These are phyloP conservation scores for Zaprionus inermis DNA, from an alignment of 1,140 invertebrate genomes.

Conservation along the genomic window DNA sequence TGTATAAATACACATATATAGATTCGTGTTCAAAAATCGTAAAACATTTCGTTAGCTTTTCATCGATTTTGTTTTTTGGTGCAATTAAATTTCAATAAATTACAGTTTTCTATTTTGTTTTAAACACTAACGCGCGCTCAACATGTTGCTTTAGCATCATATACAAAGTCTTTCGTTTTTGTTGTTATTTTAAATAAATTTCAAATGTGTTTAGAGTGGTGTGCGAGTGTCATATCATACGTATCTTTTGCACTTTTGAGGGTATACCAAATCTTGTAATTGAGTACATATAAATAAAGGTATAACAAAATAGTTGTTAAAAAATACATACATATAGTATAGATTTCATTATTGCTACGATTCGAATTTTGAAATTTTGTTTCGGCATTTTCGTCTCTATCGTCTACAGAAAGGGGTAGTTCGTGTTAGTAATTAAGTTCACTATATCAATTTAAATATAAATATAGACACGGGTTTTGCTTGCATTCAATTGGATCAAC, in stretches of 20 bases:
- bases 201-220: constrained; percentile 50
- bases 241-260: constrained; percentile 23
- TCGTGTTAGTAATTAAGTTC: constrained; percentile 56
- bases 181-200: constrained; percentile 62
- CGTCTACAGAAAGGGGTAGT: constrained; percentile 34
- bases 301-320: constrained; percentile 69
- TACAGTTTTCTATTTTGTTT: constrained; percentile 59
- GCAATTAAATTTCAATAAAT: constrained; percentile 79
- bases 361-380: constrained; percentile 39
- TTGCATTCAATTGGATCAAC: constrained; percentile 46
- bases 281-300: constrained; percentile 54
- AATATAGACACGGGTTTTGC: constrained; percentile 40
- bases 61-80: constrained; percentile 56
- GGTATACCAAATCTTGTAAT: constrained; percentile 2
- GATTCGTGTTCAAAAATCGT: constrained; percentile 63
- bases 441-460: constrained; percentile 50
- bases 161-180: constrained; percentile 77
- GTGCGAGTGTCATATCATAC: constrained; percentile 10
- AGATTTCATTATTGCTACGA: constrained; percentile 59
- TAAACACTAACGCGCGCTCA: constrained; percentile 63
- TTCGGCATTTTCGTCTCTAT: constrained; percentile 22
- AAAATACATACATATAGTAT: constrained; percentile 53
- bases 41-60: constrained; percentile 54
- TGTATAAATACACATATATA: constrained; percentile 39
- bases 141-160: constrained; percentile 68